Percentiles rank a stretch among this genome's conserved stretches.
These are phyloP conservation scores for Danio jaintianensis DNA, from an alignment of 2,797 vertebrate genomes.

Conservation along the genomic window DNA sequence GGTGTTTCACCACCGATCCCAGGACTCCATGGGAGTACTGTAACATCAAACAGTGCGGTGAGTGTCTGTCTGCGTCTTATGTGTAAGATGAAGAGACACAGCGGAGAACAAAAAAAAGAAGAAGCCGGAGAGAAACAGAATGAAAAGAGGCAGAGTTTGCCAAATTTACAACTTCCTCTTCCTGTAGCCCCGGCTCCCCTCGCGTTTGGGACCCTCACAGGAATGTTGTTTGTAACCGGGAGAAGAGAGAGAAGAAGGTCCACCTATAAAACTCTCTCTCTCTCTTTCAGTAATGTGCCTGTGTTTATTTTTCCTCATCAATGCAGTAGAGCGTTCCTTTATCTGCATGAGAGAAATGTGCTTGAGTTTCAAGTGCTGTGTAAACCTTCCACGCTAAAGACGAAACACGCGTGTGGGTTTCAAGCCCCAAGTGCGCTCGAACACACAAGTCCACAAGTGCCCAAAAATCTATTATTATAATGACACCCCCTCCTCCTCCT, in stretches of 20 bases:
- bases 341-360: constrained; percentile 50
- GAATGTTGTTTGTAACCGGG: constrained; percentile 68
- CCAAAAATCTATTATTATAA: constrained; percentile 52
- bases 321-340: constrained; percentile 45
- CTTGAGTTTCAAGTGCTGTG: constrained; percentile 58
- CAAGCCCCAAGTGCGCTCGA: constrained; percentile 17
- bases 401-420: constrained; percentile 58
- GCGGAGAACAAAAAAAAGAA: constrained; percentile 15
- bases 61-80: constrained; percentile 71
- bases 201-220: constrained; percentile 69
- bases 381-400: constrained; percentile 57
- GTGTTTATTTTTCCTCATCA: constrained; percentile 63
- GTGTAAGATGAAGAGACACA: constrained; percentile 42
- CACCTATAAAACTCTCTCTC: constrained; percentile 62
- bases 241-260: constrained; percentile 51
- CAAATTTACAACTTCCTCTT: constrained; percentile 85
- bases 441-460: constrained; percentile 15
- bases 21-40: constrained; percentile 95
- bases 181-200: constrained; percentile 63
- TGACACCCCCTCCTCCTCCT: constrained; percentile 28
- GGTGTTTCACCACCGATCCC: constrained; percentile 97
- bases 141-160: constrained; percentile 48
- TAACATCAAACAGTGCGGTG: constrained; percentile 94
- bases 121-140: constrained; percentile 17
- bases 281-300: constrained; percentile 33